These are phyloP conservation scores for Eleutherodactylus coqui DNA, from an alignment of 2,797 vertebrate genomes.

Conservation along the genomic window DNA sequence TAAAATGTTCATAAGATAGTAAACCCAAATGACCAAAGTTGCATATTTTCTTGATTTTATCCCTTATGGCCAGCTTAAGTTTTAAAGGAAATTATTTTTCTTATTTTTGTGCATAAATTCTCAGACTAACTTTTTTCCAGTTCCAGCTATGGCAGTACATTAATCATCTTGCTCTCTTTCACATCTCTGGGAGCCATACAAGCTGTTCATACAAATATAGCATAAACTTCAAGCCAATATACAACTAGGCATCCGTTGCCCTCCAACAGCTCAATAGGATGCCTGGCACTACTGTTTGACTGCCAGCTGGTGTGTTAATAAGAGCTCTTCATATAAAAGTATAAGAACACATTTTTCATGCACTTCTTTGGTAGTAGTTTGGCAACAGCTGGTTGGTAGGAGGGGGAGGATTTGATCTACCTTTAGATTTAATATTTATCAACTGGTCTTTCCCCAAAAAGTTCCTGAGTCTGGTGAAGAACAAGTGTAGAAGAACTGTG, in stretches of 20 bases:
- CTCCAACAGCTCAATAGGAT: not conserved
- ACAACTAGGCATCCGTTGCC: conserved; percentile 10
- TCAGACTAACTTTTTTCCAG: not conserved
- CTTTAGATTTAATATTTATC: not conserved
- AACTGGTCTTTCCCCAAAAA: too few relatives aligned
- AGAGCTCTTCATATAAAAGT: not conserved
- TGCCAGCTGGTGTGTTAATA: conserved; percentile 30
- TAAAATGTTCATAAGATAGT: too few relatives aligned
- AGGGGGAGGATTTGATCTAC: not conserved
- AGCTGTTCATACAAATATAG: not conserved
- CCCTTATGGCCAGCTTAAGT: too few relatives aligned
- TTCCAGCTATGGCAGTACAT: not conserved
- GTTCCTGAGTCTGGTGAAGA: too few relatives aligned
- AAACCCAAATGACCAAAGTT: too few relatives aligned
- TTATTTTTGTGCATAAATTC: not conserved
- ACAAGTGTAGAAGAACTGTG: too few relatives aligned
- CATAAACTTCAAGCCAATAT: not conserved
- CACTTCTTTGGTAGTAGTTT: too few relatives aligned
- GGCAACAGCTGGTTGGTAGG: too few relatives aligned
- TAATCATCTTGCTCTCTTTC: not conserved
- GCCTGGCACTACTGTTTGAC: not conserved
- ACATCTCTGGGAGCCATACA: not conserved
- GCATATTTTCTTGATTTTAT: too few relatives aligned
- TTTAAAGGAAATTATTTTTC: too few relatives aligned
- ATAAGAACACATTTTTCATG: not conserved